Conservation (phyloP, 1,140 invertebrate species). For the Drosophila subobscura region DNA sequence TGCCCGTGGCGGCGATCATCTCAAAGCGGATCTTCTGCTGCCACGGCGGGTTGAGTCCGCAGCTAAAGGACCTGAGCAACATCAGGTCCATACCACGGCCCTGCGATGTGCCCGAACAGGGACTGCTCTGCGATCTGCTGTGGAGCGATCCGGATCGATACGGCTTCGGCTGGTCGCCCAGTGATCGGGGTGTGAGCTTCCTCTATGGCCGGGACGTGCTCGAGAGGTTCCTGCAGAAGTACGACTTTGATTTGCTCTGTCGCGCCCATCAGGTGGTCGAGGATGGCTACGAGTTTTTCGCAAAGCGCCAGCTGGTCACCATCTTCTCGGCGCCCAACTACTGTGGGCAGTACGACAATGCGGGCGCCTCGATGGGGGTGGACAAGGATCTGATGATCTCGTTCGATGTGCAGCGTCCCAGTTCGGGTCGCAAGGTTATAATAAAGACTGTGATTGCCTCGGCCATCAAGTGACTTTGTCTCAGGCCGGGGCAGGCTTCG, state of each 20-base stretch:
- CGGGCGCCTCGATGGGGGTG: conserved; percentile 98
- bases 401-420: conserved; percentile 84
- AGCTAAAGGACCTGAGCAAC: conserved; percentile 94
- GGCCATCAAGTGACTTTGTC: too few relatives aligned
- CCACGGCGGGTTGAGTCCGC: conserved; percentile 95
- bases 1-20: conserved; percentile 96
- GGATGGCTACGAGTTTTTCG: conserved; percentile 99
- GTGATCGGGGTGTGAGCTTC: conserved; percentile 97
- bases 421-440: too few relatives aligned
- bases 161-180: conserved; percentile 94
- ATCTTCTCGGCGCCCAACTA: conserved; percentile 89
- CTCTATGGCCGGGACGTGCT: conserved; percentile 96
- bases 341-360: conserved; percentile 98
- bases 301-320: conserved; percentile 98
- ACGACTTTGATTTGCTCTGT: conserved; percentile 97
- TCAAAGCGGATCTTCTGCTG: conserved; percentile 99
- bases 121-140: conserved; percentile 96
- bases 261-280: conserved; percentile 98
- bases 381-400: conserved; percentile 99
- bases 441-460: too few relatives aligned
- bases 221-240: conserved; percentile 95
- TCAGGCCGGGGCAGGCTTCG: too few relatives aligned
- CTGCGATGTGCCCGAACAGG: conserved; percentile 95
- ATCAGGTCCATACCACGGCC: conserved; percentile 93
- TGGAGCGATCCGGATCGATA: conserved; percentile 99